Evolutionary conservation across 2,888 invertebrate species (phyloP).

Genomic region (Scaptomyza caliginosa): DNA sequence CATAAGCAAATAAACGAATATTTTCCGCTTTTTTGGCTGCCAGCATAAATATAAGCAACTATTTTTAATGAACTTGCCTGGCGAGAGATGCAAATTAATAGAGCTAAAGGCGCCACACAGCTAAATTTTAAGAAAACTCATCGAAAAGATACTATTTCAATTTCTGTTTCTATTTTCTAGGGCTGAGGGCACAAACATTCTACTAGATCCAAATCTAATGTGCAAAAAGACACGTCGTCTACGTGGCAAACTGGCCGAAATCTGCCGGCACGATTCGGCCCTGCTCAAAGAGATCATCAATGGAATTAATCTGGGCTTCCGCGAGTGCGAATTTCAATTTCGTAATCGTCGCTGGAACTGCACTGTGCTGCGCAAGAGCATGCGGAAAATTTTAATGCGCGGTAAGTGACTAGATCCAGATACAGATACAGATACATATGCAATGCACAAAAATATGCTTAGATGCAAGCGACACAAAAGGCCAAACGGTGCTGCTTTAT

Average conservation of each 20-base stretch:
- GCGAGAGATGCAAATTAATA: slow-evolving; percentile 16
- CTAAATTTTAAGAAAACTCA: not conserved
- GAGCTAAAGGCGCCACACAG: slow-evolving; percentile 30
- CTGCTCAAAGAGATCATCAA: slow-evolving; percentile 92
- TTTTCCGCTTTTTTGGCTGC: slow-evolving; percentile 26
- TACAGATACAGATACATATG: slow-evolving; percentile 12
- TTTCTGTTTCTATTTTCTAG: slow-evolving; percentile 82
- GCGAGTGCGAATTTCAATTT: slow-evolving; percentile 95
- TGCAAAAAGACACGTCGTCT: slow-evolving; percentile 93
- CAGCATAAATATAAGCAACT: slow-evolving; percentile 57
- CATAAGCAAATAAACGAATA: slow-evolving; percentile 55
- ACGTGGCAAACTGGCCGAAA: slow-evolving; percentile 90
- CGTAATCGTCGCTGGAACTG: slow-evolving; percentile 95
- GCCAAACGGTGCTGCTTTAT: slow-evolving; percentile 62
- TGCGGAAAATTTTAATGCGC: slow-evolving; percentile 92
- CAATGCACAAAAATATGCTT: not conserved
- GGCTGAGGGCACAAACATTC: slow-evolving; percentile 93
- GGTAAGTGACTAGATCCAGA: slow-evolving; percentile 86
- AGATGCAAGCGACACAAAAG: slow-evolving; percentile 35
- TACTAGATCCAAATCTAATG: slow-evolving; percentile 94
- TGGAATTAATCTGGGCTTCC: slow-evolving; percentile 92
- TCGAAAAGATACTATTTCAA: not conserved
- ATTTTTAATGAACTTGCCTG: slow-evolving; percentile 58
- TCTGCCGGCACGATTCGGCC: slow-evolving; percentile 92
- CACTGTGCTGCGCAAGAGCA: slow-evolving; percentile 88